These are phyloP conservation scores for Andrena dorsata DNA, from an alignment of 2,888 invertebrate species.

Conservation along the genomic window DNA sequence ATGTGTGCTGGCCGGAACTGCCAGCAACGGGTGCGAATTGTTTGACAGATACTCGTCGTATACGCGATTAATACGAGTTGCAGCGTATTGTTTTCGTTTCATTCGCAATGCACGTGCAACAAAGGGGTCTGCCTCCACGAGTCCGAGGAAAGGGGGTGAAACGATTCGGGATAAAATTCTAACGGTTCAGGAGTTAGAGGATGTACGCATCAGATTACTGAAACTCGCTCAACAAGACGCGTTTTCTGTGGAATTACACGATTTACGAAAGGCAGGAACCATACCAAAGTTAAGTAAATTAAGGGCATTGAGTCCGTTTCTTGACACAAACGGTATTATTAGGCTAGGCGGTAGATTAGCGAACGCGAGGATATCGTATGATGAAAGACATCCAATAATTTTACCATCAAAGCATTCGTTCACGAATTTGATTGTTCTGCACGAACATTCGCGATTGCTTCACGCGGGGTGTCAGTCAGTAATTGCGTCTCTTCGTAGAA, in stretches of 20 bases:
- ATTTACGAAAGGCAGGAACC: background rate
- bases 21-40: background rate
- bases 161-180: background rate
- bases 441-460: background rate
- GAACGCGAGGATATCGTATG: background rate
- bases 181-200: background rate
- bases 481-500: background rate
- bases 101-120: fast-evolving
- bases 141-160: too few species aligned
- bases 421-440: background rate
- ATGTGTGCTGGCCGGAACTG: background rate
- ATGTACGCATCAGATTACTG: background rate
- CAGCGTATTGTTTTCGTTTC: background rate
- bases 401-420: background rate
- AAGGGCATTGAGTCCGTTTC: background rate
- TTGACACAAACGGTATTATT: background rate
- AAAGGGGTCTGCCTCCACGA: background rate
- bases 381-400: constrained; percentile 11
- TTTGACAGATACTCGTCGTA: background rate
- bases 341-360: background rate
- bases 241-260: background rate
- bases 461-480: background rate
- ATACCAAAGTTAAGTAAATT: background rate
- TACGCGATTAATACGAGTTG: background rate
- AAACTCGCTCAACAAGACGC: background rate